A percentile compares a stretch with the other conserved stretches of the same genome.
Conservation (phyloP, 2,888 invertebrate species). For the Lypha dubia region DNA sequence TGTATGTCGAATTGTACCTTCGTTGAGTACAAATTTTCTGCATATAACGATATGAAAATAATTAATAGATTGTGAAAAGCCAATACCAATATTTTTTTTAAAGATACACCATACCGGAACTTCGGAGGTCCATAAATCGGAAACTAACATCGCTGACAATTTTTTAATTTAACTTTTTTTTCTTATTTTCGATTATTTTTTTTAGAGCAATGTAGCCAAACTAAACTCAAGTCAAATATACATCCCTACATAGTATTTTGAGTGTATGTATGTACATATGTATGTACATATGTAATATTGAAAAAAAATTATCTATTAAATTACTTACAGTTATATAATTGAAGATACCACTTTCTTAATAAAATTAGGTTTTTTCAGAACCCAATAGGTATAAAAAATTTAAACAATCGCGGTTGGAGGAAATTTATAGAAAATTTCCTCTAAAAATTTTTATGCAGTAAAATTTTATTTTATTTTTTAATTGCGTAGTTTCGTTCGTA, state of each 20-base stretch:
- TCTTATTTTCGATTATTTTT: no score
- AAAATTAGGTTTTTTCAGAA: slow-evolving; percentile 15
- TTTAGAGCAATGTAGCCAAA: no score
- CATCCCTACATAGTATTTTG: neutral
- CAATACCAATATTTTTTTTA: no score
- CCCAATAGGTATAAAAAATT: neutral
- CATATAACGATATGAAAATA: no score
- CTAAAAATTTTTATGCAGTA: slow-evolving; percentile 25
- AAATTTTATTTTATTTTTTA: neutral
- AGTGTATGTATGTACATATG: slow-evolving; percentile 1
- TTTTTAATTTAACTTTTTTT: no score
- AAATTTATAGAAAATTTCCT: slow-evolving; percentile 49
- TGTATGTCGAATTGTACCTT: no score
- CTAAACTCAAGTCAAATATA: no score
- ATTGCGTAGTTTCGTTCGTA: slow-evolving; percentile 39
- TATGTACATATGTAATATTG: slow-evolving; percentile 2
- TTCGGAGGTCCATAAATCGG: no score
- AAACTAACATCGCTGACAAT: no score
- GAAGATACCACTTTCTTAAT: neutral
- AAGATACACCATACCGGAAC: no score
- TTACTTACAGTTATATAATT: slow-evolving; percentile 64
- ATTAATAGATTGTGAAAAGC: no score
- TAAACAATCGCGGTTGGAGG: slow-evolving; percentile 33
- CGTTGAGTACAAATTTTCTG: no score
- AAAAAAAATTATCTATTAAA: neutral